Evolutionary conservation across 2,888 invertebrate species (phyloP).

Genomic region (Myopa tessellatipennis): DNA sequence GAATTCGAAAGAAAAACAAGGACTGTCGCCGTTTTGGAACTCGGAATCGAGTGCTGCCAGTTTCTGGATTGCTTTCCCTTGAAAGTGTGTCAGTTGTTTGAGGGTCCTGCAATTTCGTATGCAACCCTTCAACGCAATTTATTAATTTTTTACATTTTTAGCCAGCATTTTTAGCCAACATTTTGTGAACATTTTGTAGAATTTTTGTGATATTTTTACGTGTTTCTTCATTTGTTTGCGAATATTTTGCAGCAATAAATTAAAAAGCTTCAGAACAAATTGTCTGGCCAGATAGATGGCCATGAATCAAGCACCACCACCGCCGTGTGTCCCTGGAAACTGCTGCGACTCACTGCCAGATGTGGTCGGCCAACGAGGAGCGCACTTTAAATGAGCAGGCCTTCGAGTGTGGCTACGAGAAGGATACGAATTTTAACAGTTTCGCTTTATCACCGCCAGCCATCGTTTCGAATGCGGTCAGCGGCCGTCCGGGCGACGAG

Average conservation of each 20-base stretch:
- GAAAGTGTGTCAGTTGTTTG: slow-evolving; percentile 18
- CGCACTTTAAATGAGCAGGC: slow-evolving; percentile 53
- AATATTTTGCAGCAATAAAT: slow-evolving; percentile 24
- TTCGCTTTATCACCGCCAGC: slow-evolving; percentile 49
- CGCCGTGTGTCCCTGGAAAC: slow-evolving; percentile 55
- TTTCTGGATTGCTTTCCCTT: not conserved
- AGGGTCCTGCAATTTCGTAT: not conserved
- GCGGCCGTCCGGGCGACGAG: not conserved
- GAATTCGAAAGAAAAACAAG: not conserved
- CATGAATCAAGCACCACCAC: slow-evolving; percentile 65
- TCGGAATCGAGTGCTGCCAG: not conserved
- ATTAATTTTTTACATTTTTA: not conserved
- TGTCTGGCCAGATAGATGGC: slow-evolving; percentile 54
- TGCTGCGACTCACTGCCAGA: not conserved
- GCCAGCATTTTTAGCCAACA: slow-evolving; percentile 9
- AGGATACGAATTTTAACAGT: slow-evolving; percentile 43
- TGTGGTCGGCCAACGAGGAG: not conserved
- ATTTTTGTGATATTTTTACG: not conserved
- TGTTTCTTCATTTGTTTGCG: not conserved
- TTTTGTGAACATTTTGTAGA: not conserved
- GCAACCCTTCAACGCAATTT: not conserved
- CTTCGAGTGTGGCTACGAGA: slow-evolving; percentile 31
- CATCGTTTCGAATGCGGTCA: slow-evolving; percentile 43
- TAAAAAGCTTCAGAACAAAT: slow-evolving; percentile 14
- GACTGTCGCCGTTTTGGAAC: not conserved